Base-by-base conservation (phyloP, 2,888 invertebrate genomes). In the Sarcophaga subvicina region DNA sequence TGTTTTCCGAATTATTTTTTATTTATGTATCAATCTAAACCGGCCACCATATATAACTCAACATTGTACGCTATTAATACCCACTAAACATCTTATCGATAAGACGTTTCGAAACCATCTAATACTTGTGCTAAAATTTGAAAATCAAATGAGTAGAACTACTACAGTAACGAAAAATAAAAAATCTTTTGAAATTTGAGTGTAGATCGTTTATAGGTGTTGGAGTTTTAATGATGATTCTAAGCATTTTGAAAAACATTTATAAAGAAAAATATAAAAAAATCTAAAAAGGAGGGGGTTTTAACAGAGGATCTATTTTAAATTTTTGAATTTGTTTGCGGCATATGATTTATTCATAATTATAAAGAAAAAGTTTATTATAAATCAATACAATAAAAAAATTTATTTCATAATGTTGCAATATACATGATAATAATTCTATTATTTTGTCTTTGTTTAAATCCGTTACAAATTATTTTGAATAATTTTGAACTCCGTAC, bases 141-240 rank as follows among this genome's bases (percentile, higher is more conserved):
- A 72, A 77, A 59, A 59, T 59, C 2, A 25, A 37, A 64, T 64
- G 54, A 66, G 72, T 62, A 63, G 25, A 25, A 47, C 22, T 59
- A 8, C 54, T 54, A 37, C n/a, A 45, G 10, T 8, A 22, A 66
- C 0, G 25, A 17, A 77, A 67, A 64, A 27, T 49, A 25, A 54
- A 76, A 25, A 76, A 60, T 85, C 71, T 80, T 85, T 85, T 77
- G 71, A 69, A 14, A 72, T 80, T 80, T 80, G 47, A 84, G 64
- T 37, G 60, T n/a, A 73, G 11, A 75, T 78, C 27, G 49, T 54
- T 69, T 73, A 17, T 54, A 54, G 22, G 64, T 54, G 63, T 37
- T 2, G 1, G 37, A 6, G 37, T 37, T 6, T 37, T 37, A 37
- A 37, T 37, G 2, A 37, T 37, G 6, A 37, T 37, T 37, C 8